Evolutionary conservation across 2,797 vertebrate genomes (phyloP).

Genomic region (Microchirus variegatus): DNA sequence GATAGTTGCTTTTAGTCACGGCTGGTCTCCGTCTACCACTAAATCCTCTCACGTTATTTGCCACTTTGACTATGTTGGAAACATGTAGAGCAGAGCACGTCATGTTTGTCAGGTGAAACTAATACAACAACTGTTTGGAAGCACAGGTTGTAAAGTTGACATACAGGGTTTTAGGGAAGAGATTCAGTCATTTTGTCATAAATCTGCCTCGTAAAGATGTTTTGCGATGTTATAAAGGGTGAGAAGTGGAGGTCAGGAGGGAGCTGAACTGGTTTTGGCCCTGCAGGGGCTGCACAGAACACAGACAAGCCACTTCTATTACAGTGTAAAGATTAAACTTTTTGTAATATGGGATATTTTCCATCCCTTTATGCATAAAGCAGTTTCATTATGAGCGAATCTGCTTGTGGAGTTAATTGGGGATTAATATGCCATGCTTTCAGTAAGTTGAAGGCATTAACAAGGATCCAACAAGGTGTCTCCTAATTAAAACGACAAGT

Average conservation of each 20-base stretch:
- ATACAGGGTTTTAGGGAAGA: conserved; percentile 43
- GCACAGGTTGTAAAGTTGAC: conserved; percentile 50
- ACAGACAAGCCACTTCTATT: conserved; percentile 20
- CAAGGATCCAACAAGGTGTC: conserved; percentile 71
- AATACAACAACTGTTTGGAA: conserved; percentile 45
- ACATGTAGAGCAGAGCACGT: conserved; percentile 39
- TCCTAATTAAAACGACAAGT: conserved; percentile 79
- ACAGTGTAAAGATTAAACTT: conserved; percentile 40
- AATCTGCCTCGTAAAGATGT: conserved; percentile 49
- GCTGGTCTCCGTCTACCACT: conserved; percentile 63
- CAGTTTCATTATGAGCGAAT: conserved; percentile 68
- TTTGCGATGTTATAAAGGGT: conserved; percentile 35
- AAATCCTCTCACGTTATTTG: conserved; percentile 22
- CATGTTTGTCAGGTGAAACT: conserved; percentile 45
- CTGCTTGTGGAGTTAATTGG: conserved; percentile 72
- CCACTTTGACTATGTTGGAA: conserved; percentile 17
- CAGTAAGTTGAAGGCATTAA: conserved; percentile 70
- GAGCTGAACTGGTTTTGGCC: conserved; percentile 41
- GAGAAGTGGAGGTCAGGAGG: conserved; percentile 45
- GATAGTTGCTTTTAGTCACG: too few species aligned
- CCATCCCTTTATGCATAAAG: conserved; percentile 62
- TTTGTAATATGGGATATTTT: conserved; percentile 52
- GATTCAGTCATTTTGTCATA: conserved; percentile 49
- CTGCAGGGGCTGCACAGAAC: conserved; percentile 11
- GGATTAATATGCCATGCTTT: conserved; percentile 79